phyloP scores from a whole-genome alignment of 1,140 invertebrate genomes.

The Drosophila pandora region DNA sequence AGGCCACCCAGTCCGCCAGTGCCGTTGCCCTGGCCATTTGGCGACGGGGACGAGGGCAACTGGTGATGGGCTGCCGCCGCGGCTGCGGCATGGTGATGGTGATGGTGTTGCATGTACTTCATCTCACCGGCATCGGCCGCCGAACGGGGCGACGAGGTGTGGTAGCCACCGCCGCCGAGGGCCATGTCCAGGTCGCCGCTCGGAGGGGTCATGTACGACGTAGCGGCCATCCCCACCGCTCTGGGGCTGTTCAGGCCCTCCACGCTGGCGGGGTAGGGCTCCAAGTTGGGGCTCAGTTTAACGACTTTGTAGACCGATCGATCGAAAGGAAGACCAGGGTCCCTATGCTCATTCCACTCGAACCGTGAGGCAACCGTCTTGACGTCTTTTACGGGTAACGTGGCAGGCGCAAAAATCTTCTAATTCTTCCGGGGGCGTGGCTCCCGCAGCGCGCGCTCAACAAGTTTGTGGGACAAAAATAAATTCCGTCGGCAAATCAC shows the following conservation, averaged over 20 bases:
- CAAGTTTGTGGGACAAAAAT: conserved; percentile 30
- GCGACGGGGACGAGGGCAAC: conserved; percentile 87
- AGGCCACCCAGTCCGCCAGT: conserved; percentile 62
- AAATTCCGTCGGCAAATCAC: conserved; percentile 47
- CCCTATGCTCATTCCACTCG: conserved; percentile 84
- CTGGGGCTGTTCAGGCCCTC: conserved; percentile 84
- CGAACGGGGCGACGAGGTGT: conserved; percentile 90
- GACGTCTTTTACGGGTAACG: conserved; percentile 82
- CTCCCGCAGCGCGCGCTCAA: conserved; percentile 41
- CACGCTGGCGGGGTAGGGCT: conserved; percentile 84
- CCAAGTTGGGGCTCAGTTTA: conserved; percentile 84
- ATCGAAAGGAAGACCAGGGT: conserved; percentile 83
- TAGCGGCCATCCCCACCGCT: conserved; percentile 90
- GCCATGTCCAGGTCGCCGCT: conserved; percentile 90
- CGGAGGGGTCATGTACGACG: conserved; percentile 92
- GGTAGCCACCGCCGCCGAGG: conserved; percentile 89
- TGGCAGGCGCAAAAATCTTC: conserved; percentile 65
- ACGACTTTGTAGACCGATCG: conserved; percentile 84
- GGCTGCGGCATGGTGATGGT: conserved; percentile 88
- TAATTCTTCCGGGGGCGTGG: conserved; percentile 26
- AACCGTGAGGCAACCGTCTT: conserved; percentile 84
- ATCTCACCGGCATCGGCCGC: conserved; percentile 93
- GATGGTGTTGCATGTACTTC: conserved; percentile 94
- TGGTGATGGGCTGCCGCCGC: conserved; percentile 88
- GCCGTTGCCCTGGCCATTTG: conserved; percentile 83